Evolutionary conservation across 2,797 vertebrate genomes (phyloP).

Genomic region (Amphiprion clarkii): DNA sequence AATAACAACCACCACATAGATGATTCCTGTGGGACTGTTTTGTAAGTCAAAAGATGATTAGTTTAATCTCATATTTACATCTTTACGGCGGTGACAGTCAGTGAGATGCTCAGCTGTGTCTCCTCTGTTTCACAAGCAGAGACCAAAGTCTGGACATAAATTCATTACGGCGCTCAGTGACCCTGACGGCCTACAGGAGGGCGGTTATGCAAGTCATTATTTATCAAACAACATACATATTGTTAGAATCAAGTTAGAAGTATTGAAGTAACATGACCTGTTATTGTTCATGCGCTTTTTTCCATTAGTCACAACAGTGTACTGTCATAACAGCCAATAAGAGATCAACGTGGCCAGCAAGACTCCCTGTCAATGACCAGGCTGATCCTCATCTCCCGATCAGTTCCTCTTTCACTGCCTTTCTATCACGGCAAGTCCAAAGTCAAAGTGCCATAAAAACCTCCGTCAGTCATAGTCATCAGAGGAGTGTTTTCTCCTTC

Average conservation of each 20-base stretch:
- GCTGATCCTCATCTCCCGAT: neutral
- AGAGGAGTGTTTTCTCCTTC: conserved; percentile 47
- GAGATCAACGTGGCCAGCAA: neutral
- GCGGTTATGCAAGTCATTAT: conserved; percentile 10
- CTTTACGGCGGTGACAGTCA: conserved; percentile 54
- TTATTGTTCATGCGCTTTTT: neutral
- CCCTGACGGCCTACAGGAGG: neutral
- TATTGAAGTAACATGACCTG: no score
- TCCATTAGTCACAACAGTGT: neutral
- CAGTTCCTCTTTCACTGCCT: conserved; percentile 33
- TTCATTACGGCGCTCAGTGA: conserved; percentile 26
- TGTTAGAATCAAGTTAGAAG: neutral
- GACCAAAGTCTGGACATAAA: conserved; percentile 68
- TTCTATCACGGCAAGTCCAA: conserved; percentile 64
- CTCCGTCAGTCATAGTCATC: conserved; percentile 3
- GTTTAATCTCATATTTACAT: conserved; percentile 39
- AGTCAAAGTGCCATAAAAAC: conserved; percentile 84
- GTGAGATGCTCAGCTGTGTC: conserved; percentile 32
- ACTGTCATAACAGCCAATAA: no score
- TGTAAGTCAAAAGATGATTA: neutral
- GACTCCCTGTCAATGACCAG: neutral
- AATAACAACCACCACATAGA: neutral
- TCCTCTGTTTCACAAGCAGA: conserved; percentile 12
- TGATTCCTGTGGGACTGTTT: neutral
- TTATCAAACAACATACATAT: neutral